Percentiles rank a stretch among this genome's conserved stretches.
phyloP scores from a whole-genome alignment of 2,797 vertebrate species.

The Gallirallus australis region DNA sequence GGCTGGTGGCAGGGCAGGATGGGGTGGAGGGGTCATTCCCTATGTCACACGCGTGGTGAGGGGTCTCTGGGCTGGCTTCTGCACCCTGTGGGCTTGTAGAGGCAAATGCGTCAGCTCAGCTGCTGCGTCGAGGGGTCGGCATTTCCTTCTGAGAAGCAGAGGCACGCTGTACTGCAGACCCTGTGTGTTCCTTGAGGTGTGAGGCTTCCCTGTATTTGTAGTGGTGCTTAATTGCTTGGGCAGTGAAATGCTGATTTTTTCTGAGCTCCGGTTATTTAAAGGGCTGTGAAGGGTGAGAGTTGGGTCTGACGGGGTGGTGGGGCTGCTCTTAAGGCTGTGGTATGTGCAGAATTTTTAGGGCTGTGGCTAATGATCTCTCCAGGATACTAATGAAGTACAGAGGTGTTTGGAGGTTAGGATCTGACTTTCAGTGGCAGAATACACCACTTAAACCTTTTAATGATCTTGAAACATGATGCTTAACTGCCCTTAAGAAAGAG shows the following conservation, averaged over 20 bases:
- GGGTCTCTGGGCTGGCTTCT: not conserved
- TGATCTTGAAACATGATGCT: not conserved
- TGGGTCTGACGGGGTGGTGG: not conserved
- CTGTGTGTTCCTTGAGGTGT: rapidly evolving
- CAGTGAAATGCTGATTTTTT: not conserved
- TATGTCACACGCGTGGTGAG: rapidly evolving
- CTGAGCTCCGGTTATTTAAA: not conserved
- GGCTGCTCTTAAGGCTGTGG: not conserved
- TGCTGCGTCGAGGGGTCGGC: too few relatives aligned
- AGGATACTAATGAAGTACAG: not conserved
- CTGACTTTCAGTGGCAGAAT: too few relatives aligned
- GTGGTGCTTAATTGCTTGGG: rapidly evolving
- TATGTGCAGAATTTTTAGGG: too few relatives aligned
- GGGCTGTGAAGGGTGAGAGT: not conserved
- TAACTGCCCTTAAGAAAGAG: not conserved
- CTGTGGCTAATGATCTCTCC: not conserved
- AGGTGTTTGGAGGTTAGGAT: not conserved
- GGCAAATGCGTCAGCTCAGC: rapidly evolving
- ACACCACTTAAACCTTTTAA: not conserved
- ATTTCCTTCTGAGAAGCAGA: not conserved
- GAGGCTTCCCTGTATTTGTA: not conserved
- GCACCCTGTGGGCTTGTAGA: not conserved
- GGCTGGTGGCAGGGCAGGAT: not conserved
- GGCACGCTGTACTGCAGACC: rapidly evolving
- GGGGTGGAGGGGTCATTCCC: not conserved